Percentiles rank a stretch among this genome's conserved stretches.
Evolutionary conservation across 2,113 vertebrate genomes (phyloP).

Genomic region (Elaphurus davidianus): DNA sequence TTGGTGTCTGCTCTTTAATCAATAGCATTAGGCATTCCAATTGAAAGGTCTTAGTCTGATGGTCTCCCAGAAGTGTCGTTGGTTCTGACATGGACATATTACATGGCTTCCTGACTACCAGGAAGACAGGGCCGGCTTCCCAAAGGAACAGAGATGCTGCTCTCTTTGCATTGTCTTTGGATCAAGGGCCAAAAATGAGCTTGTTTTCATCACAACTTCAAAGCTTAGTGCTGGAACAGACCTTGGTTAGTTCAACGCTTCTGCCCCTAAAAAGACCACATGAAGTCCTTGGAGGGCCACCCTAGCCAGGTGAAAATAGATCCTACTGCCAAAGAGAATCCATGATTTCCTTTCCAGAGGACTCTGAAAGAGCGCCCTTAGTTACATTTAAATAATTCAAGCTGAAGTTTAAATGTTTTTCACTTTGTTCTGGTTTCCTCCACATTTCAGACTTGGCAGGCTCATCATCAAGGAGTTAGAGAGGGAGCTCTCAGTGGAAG

Average conservation of each 20-base stretch:
- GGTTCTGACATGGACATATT: slow-evolving; percentile 31
- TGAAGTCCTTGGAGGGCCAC: neutral
- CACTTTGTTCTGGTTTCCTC: neutral
- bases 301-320: neutral
- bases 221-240: slow-evolving; percentile 21
- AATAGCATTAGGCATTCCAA: slow-evolving; percentile 52
- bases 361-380: neutral
- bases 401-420: neutral
- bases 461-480: neutral
- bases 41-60: slow-evolving; percentile 56
- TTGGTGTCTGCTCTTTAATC: slow-evolving; percentile 64
- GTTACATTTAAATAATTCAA: neutral
- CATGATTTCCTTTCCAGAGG: neutral
- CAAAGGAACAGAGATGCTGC: neutral
- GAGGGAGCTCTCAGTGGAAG: neutral
- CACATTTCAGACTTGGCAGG: neutral
- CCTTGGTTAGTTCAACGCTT: neutral
- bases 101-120: slow-evolving; percentile 42
- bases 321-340: neutral
- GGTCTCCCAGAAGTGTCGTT: slow-evolving; percentile 45
- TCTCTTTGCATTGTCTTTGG: neutral
- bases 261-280: neutral
- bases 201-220: slow-evolving; percentile 60
- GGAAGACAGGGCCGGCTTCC: slow-evolving; percentile 33
- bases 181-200: neutral